phyloP scores from a whole-genome alignment of 2,888 invertebrate species.

The Rhogogaster chlorosoma region DNA sequence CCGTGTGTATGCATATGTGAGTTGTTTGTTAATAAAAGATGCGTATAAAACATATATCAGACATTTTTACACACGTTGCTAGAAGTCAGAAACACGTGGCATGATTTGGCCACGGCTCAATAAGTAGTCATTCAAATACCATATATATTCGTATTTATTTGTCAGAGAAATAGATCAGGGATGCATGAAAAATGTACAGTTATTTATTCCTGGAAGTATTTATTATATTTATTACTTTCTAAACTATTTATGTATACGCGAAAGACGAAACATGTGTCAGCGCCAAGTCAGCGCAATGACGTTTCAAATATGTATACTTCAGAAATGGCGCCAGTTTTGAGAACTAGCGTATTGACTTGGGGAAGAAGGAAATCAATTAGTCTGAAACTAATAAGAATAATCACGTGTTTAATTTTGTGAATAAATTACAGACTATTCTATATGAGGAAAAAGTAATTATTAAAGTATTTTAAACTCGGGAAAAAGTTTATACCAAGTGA shows the following conservation, averaged over 20 bases:
- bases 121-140: not conserved
- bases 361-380: not conserved
- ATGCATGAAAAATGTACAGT: not conserved
- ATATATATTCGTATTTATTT: not conserved
- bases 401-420: not conserved
- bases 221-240: not conserved
- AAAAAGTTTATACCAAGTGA: not conserved
- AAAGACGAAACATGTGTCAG: not conserved
- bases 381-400: not conserved
- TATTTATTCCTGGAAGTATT: not conserved
- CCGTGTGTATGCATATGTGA: not conserved
- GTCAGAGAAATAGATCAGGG: not conserved
- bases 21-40: not conserved
- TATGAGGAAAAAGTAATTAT: not conserved
- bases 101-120: not conserved
- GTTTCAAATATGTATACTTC: not conserved
- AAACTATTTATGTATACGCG: not conserved
- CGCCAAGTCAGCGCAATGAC: no score
- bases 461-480: not conserved
- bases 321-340: slow-evolving; percentile 31
- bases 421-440: not conserved
- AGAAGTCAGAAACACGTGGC: slow-evolving; percentile 39
- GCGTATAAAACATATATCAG: not conserved
- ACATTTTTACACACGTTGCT: not conserved
- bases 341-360: not conserved